Conservation (phyloP, 2,113 vertebrate genomes). For the Eira barbara region DNA sequence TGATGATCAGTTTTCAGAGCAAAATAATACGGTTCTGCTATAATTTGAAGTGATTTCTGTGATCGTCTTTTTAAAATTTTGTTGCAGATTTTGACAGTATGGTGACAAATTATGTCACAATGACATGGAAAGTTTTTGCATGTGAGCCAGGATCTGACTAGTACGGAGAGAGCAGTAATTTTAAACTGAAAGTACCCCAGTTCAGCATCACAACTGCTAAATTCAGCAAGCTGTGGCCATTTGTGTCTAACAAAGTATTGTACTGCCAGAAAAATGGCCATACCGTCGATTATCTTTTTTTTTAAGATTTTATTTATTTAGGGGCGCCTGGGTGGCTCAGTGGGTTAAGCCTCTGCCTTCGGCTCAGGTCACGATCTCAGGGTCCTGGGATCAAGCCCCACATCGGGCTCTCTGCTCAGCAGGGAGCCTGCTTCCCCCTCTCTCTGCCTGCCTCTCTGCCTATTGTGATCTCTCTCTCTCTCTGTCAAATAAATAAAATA, state of each 20-base stretch:
- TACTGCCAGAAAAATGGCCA: background rate
- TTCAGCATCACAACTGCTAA: background rate
- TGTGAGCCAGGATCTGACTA: background rate
- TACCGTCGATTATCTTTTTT: background rate
- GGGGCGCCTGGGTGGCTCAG: too few relatives aligned
- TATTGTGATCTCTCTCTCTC: too few relatives aligned
- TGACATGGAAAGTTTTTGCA: background rate
- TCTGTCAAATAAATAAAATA: too few relatives aligned
- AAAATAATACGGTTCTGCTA: conserved; percentile 2
- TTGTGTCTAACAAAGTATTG: conserved; percentile 13
- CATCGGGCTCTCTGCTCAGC: too few relatives aligned
- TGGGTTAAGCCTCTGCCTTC: too few relatives aligned
- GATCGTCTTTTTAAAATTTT: conserved; percentile 26
- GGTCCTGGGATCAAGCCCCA: too few relatives aligned
- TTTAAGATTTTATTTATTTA: too few relatives aligned
- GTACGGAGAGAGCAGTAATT: background rate
- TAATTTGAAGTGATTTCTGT: background rate
- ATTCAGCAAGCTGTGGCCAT: background rate
- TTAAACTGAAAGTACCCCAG: background rate
- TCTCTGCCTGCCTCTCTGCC: too few relatives aligned
- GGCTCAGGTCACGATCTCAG: too few relatives aligned
- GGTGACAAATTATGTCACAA: background rate
- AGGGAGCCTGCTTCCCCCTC: too few relatives aligned
- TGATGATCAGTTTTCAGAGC: background rate
- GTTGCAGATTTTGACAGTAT: background rate